Conservation (phyloP, 2,888 invertebrate species). For the Drosophila infuscata region DNA sequence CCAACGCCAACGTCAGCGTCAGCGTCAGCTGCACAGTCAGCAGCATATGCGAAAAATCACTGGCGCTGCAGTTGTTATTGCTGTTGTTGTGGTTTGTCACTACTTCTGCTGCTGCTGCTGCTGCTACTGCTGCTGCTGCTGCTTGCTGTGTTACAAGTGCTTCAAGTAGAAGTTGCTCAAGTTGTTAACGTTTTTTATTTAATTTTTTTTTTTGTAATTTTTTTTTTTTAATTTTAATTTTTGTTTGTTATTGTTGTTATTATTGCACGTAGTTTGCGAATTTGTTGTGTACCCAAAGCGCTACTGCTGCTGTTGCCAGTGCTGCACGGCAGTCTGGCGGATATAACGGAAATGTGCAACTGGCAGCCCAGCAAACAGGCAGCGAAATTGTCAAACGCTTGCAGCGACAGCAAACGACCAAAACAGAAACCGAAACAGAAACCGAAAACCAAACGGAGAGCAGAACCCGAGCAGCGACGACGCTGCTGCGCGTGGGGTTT, state of each 20-base stretch:
- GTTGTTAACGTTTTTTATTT: constrained; percentile 12
- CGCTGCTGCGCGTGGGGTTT: constrained; percentile 53
- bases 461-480: constrained; percentile 51
- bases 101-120: constrained; percentile 8
- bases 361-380: constrained; percentile 64
- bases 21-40: constrained; percentile 57
- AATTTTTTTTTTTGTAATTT: background rate
- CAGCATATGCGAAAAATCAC: constrained; percentile 57
- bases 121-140: constrained; percentile 7
- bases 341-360: constrained; percentile 79
- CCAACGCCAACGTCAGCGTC: constrained; percentile 43
- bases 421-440: constrained; percentile 33
- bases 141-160: constrained; percentile 42
- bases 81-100: constrained; percentile 9
- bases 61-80: constrained; percentile 45
- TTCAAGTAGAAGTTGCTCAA: constrained; percentile 33
- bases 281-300: constrained; percentile 18
- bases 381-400: constrained; percentile 72
- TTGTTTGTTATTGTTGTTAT: constrained; percentile 27
- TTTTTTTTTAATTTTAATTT: background rate
- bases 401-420: constrained; percentile 50
- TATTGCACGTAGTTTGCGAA: constrained; percentile 46
- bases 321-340: constrained; percentile 71
- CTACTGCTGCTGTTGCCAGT: constrained; percentile 32
- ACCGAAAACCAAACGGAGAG: constrained; percentile 38